Percentiles rank a stretch among this genome's conserved stretches.
Evolutionary conservation across 2,797 vertebrate species (phyloP).

Genomic region (Cirrhinus mrigala): DNA sequence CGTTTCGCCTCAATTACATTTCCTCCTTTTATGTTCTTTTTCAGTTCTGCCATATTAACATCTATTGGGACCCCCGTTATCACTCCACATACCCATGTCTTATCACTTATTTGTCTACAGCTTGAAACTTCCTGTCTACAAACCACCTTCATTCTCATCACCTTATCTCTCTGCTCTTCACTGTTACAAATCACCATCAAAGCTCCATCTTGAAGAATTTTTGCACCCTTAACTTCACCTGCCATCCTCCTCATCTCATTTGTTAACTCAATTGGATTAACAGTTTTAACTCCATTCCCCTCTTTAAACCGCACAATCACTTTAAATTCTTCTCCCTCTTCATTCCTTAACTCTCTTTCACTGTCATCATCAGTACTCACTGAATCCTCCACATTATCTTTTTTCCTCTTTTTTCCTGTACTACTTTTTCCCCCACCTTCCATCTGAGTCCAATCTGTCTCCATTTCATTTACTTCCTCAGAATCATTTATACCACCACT

Average conservation of each 20-base stretch:
- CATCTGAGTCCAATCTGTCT: too few relatives aligned
- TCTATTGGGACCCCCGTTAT: background rate
- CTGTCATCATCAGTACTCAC: too few relatives aligned
- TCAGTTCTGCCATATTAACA: too few relatives aligned
- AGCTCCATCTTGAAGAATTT: background rate
- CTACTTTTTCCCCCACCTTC: too few relatives aligned
- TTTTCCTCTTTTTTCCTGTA: too few relatives aligned
- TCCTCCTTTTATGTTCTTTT: background rate
- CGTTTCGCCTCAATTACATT: background rate
- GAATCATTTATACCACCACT: too few relatives aligned
- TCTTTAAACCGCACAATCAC: background rate
- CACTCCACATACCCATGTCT: background rate
- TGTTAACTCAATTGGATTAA: background rate
- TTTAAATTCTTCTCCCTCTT: background rate
- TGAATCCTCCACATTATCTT: too few relatives aligned
- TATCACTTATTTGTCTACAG: background rate
- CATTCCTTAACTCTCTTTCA: too few relatives aligned
- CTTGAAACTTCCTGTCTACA: conserved; percentile 4
- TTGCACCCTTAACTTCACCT: background rate
- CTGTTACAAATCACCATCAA: conserved; percentile 8
- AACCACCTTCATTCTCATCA: background rate
- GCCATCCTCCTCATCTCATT: conserved; percentile 9
- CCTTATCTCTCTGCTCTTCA: background rate
- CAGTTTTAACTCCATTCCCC: background rate
- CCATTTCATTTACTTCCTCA: too few relatives aligned